Conservation (phyloP, 2,797 vertebrate species). For the Austrolebias charrua region DNA sequence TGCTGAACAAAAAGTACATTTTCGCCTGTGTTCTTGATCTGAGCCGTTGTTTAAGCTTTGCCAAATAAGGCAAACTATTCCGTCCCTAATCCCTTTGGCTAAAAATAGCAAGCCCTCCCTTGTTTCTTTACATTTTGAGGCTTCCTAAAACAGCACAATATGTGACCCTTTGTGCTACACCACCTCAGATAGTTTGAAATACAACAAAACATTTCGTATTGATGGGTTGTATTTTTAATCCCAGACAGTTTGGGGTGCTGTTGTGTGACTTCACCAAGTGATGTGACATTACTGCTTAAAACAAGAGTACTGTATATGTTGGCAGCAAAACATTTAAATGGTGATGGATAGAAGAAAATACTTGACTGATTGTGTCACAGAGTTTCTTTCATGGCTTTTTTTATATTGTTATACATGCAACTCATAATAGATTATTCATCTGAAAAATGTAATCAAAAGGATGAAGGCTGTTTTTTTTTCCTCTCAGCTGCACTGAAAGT, state of each 20-base stretch:
- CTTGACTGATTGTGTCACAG: too few species aligned
- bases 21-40: constrained; percentile 60
- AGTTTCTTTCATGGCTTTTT: too few species aligned
- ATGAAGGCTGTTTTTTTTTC: constrained; percentile 22
- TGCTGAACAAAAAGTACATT: constrained; percentile 60
- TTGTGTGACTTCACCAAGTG: constrained; percentile 1
- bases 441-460: constrained; percentile 24
- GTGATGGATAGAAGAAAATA: background rate
- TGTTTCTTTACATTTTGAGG: constrained; percentile 72
- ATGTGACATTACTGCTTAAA: constrained; percentile 1
- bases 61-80: constrained; percentile 86
- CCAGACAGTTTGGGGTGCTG: constrained; percentile 6
- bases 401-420: constrained; percentile 5
- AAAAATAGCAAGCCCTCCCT: constrained; percentile 76
- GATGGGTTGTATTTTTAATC: constrained; percentile 10
- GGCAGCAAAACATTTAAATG: background rate
- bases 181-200: constrained; percentile 43
- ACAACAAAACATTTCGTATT: constrained; percentile 27
- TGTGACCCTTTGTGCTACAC: constrained; percentile 44
- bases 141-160: constrained; percentile 58
- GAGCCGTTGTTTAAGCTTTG: constrained; percentile 63
- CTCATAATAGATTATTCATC: constrained; percentile 36
- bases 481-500: background rate
- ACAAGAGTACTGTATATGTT: background rate
- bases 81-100: constrained; percentile 60